phyloP scores from a whole-genome alignment of 2,888 invertebrate species.

The Minunthozetes semirufus region DNA sequence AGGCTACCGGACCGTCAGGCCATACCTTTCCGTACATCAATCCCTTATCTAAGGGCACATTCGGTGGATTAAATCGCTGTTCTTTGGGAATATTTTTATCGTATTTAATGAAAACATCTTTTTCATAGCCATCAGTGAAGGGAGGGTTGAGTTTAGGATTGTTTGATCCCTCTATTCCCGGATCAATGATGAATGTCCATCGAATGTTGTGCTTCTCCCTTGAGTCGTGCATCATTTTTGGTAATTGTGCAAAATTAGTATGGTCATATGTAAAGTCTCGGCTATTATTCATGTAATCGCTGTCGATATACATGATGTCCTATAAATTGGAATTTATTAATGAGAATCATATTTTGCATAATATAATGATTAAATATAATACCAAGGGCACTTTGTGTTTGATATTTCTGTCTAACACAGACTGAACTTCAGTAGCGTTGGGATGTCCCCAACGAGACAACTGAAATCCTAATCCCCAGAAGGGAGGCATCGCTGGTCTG shows the following conservation, averaged over 20 bases:
- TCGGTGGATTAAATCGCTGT: not conserved
- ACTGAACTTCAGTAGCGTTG: slow-evolving; percentile 58
- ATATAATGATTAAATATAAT: slow-evolving; percentile 48
- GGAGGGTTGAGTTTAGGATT: not conserved
- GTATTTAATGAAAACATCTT: slow-evolving; percentile 3
- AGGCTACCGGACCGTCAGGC: slow-evolving; percentile 43
- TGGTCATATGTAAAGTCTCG: slow-evolving; percentile 71
- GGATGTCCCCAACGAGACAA: slow-evolving; percentile 55
- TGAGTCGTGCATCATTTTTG: slow-evolving; percentile 56
- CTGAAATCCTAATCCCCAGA: slow-evolving; percentile 70
- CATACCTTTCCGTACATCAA: slow-evolving; percentile 57
- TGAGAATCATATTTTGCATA: too few species aligned
- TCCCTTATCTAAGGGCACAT: slow-evolving; percentile 6
- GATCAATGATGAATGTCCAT: not conserved
- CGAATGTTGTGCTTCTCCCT: not conserved
- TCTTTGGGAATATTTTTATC: not conserved
- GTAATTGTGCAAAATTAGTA: slow-evolving; percentile 58
- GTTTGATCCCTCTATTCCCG: not conserved
- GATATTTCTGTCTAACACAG: slow-evolving; percentile 62
- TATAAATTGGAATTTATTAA: too few species aligned
- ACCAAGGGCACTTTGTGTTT: slow-evolving; percentile 67
- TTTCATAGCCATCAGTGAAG: not conserved
- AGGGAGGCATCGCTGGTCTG: slow-evolving; percentile 71
- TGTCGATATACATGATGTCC: slow-evolving; percentile 66
- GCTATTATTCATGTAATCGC: slow-evolving; percentile 71